Percentiles rank a stretch among this genome's conserved stretches.
Evolutionary conservation across 2,888 invertebrate genomes (phyloP).

Genomic region (Hyalella azteca): DNA sequence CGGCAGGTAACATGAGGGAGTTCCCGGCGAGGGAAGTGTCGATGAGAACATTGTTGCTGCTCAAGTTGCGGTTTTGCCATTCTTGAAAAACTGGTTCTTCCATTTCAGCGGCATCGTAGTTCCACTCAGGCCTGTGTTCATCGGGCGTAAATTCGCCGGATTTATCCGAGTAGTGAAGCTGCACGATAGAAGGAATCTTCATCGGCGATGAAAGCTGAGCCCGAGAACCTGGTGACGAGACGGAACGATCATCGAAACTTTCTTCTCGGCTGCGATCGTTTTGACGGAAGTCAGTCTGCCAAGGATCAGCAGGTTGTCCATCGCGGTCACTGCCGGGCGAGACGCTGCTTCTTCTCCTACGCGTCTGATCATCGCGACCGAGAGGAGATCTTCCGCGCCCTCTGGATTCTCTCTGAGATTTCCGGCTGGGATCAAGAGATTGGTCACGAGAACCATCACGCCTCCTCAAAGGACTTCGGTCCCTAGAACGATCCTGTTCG

Average conservation of each 20-base stretch:
- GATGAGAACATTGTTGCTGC: constrained; percentile 15
- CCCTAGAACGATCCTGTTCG: neutral
- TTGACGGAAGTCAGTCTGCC: neutral
- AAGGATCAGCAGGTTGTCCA: neutral
- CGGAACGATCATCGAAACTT: neutral
- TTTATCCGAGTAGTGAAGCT: neutral
- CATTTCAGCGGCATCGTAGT: constrained; percentile 19
- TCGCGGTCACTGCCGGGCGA: neutral
- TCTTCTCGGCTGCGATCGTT: neutral
- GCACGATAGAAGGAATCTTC: constrained; percentile 22
- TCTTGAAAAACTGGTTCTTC: neutral
- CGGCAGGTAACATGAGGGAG: neutral
- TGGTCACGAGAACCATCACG: neutral
- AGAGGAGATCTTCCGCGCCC: neutral
- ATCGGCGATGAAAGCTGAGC: neutral
- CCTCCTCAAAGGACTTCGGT: neutral
- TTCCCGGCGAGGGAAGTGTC: neutral
- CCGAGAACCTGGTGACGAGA: neutral
- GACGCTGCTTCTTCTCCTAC: neutral
- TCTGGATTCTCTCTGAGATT: neutral
- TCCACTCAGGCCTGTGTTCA: constrained; percentile 31
- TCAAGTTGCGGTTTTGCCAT: neutral
- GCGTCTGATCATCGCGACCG: neutral
- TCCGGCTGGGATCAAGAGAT: neutral
- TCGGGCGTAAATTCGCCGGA: neutral